Conservation (phyloP, 30 jellyfish, hydroid and myxozoan genomes). For the Turritopsis rubra region DNA sequence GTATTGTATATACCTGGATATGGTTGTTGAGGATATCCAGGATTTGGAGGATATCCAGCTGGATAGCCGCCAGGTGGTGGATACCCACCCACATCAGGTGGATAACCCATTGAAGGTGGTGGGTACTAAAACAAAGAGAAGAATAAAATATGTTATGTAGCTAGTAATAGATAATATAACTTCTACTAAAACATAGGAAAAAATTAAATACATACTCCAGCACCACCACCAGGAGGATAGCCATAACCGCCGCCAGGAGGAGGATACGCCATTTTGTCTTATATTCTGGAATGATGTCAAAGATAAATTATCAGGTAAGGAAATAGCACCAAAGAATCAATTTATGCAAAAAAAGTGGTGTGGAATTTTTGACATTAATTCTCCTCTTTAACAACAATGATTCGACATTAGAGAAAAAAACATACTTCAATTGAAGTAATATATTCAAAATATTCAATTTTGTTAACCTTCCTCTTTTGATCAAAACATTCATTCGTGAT, state of each 20-base stretch:
- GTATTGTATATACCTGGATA: not conserved
- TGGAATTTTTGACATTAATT: too few relatives aligned
- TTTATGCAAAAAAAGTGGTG: too few relatives aligned
- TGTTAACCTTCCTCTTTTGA: too few relatives aligned
- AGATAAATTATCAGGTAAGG: too few relatives aligned
- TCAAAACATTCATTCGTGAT: too few relatives aligned
- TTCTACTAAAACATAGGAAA: not conserved
- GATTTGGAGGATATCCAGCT: slow-evolving; percentile 41
- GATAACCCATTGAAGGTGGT: slow-evolving; percentile 48
- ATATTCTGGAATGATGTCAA: too few relatives aligned
- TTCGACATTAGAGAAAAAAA: too few relatives aligned
- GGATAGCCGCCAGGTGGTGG: slow-evolving; percentile 55
- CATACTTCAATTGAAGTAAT: too few relatives aligned
- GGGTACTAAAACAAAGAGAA: slow-evolving; percentile 31
- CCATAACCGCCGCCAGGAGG: slow-evolving; percentile 97
- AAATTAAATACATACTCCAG: slow-evolving; percentile 9
- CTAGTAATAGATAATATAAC: not conserved
- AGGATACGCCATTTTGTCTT: slow-evolving; percentile 71
- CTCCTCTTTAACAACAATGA: too few relatives aligned
- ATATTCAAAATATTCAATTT: too few relatives aligned
- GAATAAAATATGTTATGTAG: not conserved
- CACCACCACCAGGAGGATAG: slow-evolving; percentile 89
- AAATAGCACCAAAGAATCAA: too few relatives aligned
- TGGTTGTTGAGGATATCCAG: slow-evolving; percentile 24
- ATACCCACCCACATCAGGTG: slow-evolving; percentile 49